Evolutionary conservation across 2,113 vertebrate genomes (phyloP).

Genomic region (Micromys minutus): DNA sequence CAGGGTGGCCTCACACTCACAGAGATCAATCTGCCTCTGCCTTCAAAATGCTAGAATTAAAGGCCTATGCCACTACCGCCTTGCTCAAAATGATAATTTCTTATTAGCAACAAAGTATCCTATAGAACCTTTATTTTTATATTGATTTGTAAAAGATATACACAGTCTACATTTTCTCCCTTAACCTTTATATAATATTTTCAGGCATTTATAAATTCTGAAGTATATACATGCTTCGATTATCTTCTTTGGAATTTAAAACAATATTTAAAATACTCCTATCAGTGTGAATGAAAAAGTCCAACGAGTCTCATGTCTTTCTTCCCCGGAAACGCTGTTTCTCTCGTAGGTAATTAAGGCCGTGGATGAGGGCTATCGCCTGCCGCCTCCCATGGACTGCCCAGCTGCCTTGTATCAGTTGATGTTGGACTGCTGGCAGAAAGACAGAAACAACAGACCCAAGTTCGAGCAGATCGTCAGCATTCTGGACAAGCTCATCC

Average conservation of each 20-base stretch:
- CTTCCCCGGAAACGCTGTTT: slow-evolving; percentile 68
- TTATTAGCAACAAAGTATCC: neutral
- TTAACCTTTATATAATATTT: slow-evolving; percentile 36
- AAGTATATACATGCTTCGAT: slow-evolving; percentile 54
- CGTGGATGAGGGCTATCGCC: slow-evolving; percentile 97
- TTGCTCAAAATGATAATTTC: neutral
- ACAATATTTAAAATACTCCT: slow-evolving; percentile 60
- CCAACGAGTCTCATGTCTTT: slow-evolving; percentile 34
- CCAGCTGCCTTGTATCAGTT: slow-evolving; percentile 97
- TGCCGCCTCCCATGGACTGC: slow-evolving; percentile 99
- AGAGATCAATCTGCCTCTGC: neutral
- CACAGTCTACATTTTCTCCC: slow-evolving; percentile 61
- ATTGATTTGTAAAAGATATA: slow-evolving; percentile 25
- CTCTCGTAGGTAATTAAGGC: slow-evolving; percentile 95
- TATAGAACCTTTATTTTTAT: slow-evolving; percentile 55
- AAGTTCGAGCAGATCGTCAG: slow-evolving; percentile 99
- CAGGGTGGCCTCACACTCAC: neutral
- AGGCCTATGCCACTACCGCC: neutral
- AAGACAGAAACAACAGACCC: slow-evolving; percentile 97
- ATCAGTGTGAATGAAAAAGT: slow-evolving; percentile 27
- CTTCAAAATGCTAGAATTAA: neutral
- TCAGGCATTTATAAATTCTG: slow-evolving; percentile 61
- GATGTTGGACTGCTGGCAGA: slow-evolving; percentile 99
- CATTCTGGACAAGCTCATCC: slow-evolving; percentile 98
- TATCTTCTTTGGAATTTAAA: slow-evolving; percentile 59